Base-by-base conservation (phyloP, 2,797 vertebrate genomes). In the Alosa sapidissima region DNA sequence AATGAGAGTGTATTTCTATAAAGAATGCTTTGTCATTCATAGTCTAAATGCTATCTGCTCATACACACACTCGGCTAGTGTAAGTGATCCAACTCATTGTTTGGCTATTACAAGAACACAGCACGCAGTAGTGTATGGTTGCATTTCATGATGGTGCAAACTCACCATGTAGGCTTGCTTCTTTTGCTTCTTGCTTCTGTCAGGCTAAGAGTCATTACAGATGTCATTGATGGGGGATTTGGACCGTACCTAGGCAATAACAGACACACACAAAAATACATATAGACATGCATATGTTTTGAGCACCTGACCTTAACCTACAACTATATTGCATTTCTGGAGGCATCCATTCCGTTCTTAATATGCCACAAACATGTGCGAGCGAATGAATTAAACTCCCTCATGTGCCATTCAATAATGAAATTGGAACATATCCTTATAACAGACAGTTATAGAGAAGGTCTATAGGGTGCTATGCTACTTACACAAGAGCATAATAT, bases 201-300 rank as follows among this genome's bases (percentile, higher is more conserved):
- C 14, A 45, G 72, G 5, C 7, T 78, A 8, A 16, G 16, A 11
- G 1, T 8, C 41, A 19, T 78, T 78, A 19, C 41, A 47, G 72
- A 47, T 78, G 72, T 78, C 9, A 36, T 47, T 78, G 28, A 83
- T 65, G 82, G 45, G 75, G 51, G n/a, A 9, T 24, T 83, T 68
- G 82, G 72, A 78, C 68, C 49, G 41, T 72, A 81, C 84, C 84
- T 60, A 81, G 33, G 49, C 45, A 86, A 87, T 49, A 83, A 36
- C 54, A 85, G 51, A 84, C 83, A 84, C 65, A 72, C 24, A 33
- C 41, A 84, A 72, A 60, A 58, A 36, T 28, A 45, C 13, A 82
- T 49, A 81, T 48, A 62, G 2, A 16, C 68, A 72, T 36, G 28
- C 19, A 47, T 78, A 78, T 78, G 68, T 7, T 78, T 78, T 78